phyloP scores from a whole-genome alignment of 2,797 vertebrate genomes.

The Danio jaintianensis region DNA sequence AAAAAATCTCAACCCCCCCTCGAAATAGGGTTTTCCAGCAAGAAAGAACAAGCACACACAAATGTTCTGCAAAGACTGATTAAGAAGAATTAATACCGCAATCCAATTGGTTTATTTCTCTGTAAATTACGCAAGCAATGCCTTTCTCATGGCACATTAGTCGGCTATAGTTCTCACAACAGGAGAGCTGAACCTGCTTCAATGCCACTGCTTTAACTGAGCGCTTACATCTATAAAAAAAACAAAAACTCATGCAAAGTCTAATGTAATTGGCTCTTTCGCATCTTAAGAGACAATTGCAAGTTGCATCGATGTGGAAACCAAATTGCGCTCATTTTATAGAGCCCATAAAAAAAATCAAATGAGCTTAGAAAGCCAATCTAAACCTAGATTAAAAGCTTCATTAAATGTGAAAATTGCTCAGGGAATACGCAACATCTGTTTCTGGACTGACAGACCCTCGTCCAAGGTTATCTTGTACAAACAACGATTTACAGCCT shows the following conservation, averaged over 20 bases:
- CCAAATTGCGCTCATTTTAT: constrained; percentile 80
- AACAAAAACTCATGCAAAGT: constrained; percentile 63
- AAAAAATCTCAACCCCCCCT: no score
- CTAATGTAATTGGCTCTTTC: constrained; percentile 72
- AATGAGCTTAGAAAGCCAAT: constrained; percentile 78
- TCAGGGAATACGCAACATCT: constrained; percentile 81
- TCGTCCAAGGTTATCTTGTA: constrained; percentile 79
- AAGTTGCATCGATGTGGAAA: constrained; percentile 74
- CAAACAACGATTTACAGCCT: constrained; percentile 74
- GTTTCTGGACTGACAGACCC: constrained; percentile 73
- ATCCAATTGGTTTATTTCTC: no score
- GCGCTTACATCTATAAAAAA: constrained; percentile 67
- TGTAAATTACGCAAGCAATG: constrained; percentile 1
- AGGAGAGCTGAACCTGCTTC: constrained; percentile 29
- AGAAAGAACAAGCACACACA: background rate
- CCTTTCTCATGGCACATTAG: constrained; percentile 17
- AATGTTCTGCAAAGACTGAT: background rate
- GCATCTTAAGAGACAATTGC: constrained; percentile 73
- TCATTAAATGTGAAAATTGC: constrained; percentile 85
- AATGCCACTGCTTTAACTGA: constrained; percentile 65
- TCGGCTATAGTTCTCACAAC: constrained; percentile 3
- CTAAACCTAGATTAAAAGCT: constrained; percentile 81
- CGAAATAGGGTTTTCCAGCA: no score
- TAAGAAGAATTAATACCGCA: background rate
- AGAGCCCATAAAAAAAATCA: constrained; percentile 71